Evolutionary conservation across 2,888 invertebrate genomes (phyloP), one percentile per base, ranked within the genome.

Genomic region (Apodemia zela): DNA sequence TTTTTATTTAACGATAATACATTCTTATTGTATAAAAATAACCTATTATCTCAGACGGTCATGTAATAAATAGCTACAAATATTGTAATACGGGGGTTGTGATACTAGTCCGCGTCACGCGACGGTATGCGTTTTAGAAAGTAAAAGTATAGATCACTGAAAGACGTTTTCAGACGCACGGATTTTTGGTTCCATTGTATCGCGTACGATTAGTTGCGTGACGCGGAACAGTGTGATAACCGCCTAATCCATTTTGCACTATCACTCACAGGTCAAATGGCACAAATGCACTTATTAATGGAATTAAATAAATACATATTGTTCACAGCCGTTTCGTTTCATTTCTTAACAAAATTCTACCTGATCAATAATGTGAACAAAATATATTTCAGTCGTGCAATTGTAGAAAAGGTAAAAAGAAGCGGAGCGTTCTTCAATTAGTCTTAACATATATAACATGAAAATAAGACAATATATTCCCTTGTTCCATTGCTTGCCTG

Each of bases 281-380:
- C 57, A 65, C 47, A 63, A 65, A 42, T 42, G 42, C 61, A 64
- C 59, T 58, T 59, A 62, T 63, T 60, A 62, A 33, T 54, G 51
- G 17, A 62, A 63, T 62, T 66, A 42, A 42, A 38, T 67, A 68
- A 69, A 71, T 72, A 75, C 68, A 76, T 75, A 75, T 78, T 81
- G 81, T 82, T 85, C 85, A 85, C 87, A 87, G 87, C 85, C 67
- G 60, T 66, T 67, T 47, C 10, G 47, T 60, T 29, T 60, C 7
- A 60, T 60, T 60, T 61, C 18, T 47, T 49, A 13, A 42, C 42
- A 42, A 42, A 42, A 42, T 15, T 25, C 5, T 42, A 6, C 5
- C 33, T 47, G 13, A 13, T 51, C 13, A 18, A 17, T 51, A 21
- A 21, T 75, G 72, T 68, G 74, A 60, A 60, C 38, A 38, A 42